Conservation (phyloP, 35 echinoderm and acorn worm genomes). For the Lytechinus pictus region DNA sequence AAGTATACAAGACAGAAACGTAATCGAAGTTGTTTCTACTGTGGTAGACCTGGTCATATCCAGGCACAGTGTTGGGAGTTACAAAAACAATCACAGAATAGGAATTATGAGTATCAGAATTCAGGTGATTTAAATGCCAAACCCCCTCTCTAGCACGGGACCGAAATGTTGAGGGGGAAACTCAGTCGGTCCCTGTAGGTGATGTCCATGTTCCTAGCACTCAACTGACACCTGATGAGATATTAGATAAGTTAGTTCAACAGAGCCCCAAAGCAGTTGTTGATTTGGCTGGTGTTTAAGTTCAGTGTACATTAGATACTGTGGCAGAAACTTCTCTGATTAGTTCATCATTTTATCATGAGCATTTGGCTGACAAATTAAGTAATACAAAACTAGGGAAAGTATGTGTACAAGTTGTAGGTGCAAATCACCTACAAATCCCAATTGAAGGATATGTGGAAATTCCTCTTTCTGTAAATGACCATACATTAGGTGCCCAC, state of each 20-base stretch:
- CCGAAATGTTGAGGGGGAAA: neutral
- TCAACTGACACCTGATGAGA: conserved; percentile 23
- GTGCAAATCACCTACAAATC: conserved; percentile 54
- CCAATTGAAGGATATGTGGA: conserved; percentile 60
- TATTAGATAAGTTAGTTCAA: conserved; percentile 29
- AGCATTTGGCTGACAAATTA: conserved; percentile 46
- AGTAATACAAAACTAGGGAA: neutral
- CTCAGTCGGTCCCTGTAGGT: no score
- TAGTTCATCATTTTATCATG: conserved; percentile 38
- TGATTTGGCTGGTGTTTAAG: conserved; percentile 45
- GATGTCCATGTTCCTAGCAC: no score
- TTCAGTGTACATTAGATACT: conserved; percentile 63
- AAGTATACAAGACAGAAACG: neutral
- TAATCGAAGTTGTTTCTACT: neutral
- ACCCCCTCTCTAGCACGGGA: neutral
- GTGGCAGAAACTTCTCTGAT: conserved; percentile 70
- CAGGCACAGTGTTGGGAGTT: neutral
- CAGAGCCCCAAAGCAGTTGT: conserved; percentile 54
- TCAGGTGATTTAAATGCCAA: neutral
- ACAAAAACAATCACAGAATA: neutral
- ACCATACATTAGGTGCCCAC: no score
- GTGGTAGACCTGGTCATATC: neutral
- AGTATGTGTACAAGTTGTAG: conserved; percentile 44
- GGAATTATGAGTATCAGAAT: neutral
- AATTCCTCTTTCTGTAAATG: conserved; percentile 9